Base-by-base conservation (phyloP, 1,140 invertebrate genomes). In the Phymorhynchus buccinoides region DNA sequence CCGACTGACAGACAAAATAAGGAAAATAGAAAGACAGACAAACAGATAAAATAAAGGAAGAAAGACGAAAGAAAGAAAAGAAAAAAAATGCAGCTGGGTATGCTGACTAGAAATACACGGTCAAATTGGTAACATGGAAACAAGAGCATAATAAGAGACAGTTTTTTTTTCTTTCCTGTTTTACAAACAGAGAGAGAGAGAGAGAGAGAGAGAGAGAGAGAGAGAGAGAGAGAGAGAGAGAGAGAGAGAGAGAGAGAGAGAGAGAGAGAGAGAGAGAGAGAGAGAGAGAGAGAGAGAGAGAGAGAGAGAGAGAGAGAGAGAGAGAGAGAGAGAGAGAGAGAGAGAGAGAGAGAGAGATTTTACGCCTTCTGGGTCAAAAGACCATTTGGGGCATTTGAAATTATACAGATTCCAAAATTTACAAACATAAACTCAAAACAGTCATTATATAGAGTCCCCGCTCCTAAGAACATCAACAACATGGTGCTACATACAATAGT, bases 141-240 rank as follows among this genome's bases (percentile, higher is more conserved):
- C 16, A 27, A 30, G 37, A 42, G 77, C 41, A 6, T 6, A 30
- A 79, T 37, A 79, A 32, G 30, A 30, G 30, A 30, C 37, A 4
- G 4, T n/a, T n/a, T n/a, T n/a, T n/a, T n/a, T n/a, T n/a, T n/a
- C n/a, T n/a, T n/a, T n/a, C n/a, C n/a, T n/a, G n/a, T n/a, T n/a
- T n/a, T n/a, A n/a, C n/a, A n/a, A n/a, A n/a, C n/a, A n/a, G 71
- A 73, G 71, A 3, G 71, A 73, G 71, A 73, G 71, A 73, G 71
- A 73, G 71, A 73, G 3, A 73, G 71, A 73, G 71, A 73, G 71
- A 73, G 71, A 73, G 71, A 73, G 71, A 3, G 71, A 73, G 71
- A 27, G 68, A 73, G 68, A 12, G 27, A n/a, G 71, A n/a, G 27
- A n/a, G 3, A n/a, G 27, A n/a, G 27, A 3, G 3, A n/a, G 71